Percentiles rank a stretch among this genome's conserved stretches.
Conservation (phyloP, 2,113 vertebrate genomes). For the Clarias batrachus region DNA sequence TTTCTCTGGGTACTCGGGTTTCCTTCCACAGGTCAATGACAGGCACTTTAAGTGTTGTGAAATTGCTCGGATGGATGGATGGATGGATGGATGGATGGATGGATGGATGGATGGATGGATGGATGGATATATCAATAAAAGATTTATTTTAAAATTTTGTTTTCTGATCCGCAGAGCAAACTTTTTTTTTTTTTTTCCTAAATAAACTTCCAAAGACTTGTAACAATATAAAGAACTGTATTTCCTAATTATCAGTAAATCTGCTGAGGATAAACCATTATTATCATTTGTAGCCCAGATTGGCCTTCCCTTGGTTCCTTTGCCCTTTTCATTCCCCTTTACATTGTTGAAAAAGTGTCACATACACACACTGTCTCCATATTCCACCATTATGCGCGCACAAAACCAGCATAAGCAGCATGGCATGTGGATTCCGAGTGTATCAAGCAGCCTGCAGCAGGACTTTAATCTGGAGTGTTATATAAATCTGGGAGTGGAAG, state of each 20-base stretch:
- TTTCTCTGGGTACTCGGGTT: too few relatives aligned
- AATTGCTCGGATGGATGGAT: too few relatives aligned
- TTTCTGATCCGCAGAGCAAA: background rate
- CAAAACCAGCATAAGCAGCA: constrained; percentile 16
- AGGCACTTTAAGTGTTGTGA: too few relatives aligned
- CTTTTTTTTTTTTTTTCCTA: background rate
- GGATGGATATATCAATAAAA: too few relatives aligned
- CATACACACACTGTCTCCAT: constrained; percentile 1
- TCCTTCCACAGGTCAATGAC: too few relatives aligned
- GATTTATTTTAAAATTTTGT: background rate
- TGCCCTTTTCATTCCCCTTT: background rate
- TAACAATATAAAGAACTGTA: too few relatives aligned
- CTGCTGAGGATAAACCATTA: background rate
- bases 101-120: too few relatives aligned
- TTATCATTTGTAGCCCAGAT: background rate
- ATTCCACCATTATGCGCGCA: constrained; percentile 20
- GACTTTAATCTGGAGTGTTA: constrained; percentile 31
- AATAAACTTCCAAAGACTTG: background rate
- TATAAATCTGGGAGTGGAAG: constrained; percentile 39
- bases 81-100: too few relatives aligned
- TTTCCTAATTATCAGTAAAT: background rate
- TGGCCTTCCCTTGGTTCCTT: background rate
- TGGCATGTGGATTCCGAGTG: constrained; percentile 24
- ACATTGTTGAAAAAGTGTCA: background rate
- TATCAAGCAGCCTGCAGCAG: constrained; percentile 38